These are phyloP conservation scores for Pocillopora damicornis DNA, from an alignment of 64 coral and sea anemone species.

Conservation along the genomic window DNA sequence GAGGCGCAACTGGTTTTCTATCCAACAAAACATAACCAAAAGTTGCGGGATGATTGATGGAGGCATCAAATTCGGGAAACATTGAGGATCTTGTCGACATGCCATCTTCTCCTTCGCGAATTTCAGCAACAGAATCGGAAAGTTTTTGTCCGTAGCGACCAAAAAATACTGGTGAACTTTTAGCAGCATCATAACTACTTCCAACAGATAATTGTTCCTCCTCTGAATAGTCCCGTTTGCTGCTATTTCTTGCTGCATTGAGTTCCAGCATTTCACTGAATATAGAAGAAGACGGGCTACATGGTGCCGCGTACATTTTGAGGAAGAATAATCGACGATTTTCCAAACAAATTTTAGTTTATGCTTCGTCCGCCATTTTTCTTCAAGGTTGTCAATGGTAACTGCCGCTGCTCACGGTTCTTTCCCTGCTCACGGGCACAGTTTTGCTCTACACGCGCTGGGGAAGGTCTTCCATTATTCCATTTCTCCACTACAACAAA, in stretches of 20 bases:
- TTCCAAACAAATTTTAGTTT: conserved; percentile 13
- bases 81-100: conserved; percentile 68
- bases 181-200: conserved; percentile 70
- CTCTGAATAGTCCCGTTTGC: conserved; percentile 57
- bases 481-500: no score
- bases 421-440: no score
- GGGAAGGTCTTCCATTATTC: no score
- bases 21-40: conserved; percentile 94
- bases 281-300: conserved; percentile 78
- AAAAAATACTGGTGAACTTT: conserved; percentile 90
- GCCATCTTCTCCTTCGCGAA: conserved; percentile 61
- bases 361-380: conserved; percentile 32
- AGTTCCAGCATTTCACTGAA: conserved; percentile 86
- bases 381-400: conserved; percentile 19
- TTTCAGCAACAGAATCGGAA: conserved; percentile 53
- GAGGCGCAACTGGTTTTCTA: conserved; percentile 67
- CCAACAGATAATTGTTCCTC: conserved; percentile 35
- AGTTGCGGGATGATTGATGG: conserved; percentile 71
- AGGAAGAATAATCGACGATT: conserved; percentile 7
- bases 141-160: conserved; percentile 85
- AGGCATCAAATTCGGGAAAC: conserved; percentile 68
- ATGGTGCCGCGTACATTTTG: conserved; percentile 78
- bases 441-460: no score
- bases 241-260: conserved; percentile 52
- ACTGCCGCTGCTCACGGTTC: background rate